Evolutionary conservation across 2,888 invertebrate genomes (phyloP).

Genomic region (Leptinotarsa juncta): DNA sequence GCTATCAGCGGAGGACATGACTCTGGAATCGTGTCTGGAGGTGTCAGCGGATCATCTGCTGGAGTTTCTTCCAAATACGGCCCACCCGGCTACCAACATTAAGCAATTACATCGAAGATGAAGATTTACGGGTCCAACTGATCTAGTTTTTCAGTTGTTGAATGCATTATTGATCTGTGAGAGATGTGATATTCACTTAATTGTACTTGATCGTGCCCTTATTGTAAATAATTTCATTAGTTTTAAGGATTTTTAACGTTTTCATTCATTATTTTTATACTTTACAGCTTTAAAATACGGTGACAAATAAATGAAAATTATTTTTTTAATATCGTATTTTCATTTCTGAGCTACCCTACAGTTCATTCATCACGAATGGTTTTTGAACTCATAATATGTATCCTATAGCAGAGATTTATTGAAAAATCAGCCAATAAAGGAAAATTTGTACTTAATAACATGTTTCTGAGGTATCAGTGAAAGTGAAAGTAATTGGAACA

Average conservation of each 20-base stretch:
- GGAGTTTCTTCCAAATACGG: slow-evolving; percentile 50
- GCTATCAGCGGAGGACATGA: slow-evolving; percentile 28
- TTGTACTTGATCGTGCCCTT: slow-evolving; percentile 37
- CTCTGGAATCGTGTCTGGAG: slow-evolving; percentile 40
- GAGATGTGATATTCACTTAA: slow-evolving; percentile 44
- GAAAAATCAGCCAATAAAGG: neutral
- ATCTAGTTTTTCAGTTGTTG: slow-evolving; percentile 39
- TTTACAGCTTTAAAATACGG: slow-evolving; percentile 50
- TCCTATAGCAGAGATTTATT: neutral
- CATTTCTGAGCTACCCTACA: neutral
- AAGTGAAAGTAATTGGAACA: slow-evolving; percentile 24
- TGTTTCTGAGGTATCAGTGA: slow-evolving; percentile 15
- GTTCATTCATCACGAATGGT: neutral
- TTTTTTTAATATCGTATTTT: slow-evolving; percentile 27
- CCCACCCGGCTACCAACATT: slow-evolving; percentile 51
- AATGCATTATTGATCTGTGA: slow-evolving; percentile 46
- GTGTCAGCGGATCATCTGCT: slow-evolving; percentile 32
- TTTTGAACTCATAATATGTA: too few relatives aligned
- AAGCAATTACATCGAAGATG: slow-evolving; percentile 26
- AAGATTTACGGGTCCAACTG: slow-evolving; percentile 30
- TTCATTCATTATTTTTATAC: slow-evolving; percentile 42
- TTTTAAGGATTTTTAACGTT: slow-evolving; percentile 31
- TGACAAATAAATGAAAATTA: slow-evolving; percentile 51
- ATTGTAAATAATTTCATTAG: slow-evolving; percentile 42
- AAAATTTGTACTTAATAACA: neutral